Percentiles rank a stretch among this genome's conserved stretches.
Conservation (phyloP, 64 coral and sea anemone genomes). For the Cladopsammia gracilis region DNA sequence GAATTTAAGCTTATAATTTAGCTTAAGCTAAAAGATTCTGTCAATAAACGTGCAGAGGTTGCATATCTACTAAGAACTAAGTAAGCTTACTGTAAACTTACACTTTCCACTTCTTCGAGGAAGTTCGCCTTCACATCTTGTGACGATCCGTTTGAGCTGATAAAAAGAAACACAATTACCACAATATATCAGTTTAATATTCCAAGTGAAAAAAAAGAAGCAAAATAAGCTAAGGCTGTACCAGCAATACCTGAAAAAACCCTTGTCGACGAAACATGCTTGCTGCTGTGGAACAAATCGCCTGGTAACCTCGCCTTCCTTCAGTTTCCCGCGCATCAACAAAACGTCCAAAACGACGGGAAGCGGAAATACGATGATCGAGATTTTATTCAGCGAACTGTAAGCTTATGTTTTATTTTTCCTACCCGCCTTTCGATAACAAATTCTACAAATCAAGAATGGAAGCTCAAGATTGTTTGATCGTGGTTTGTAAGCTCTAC, state of each 20-base stretch:
- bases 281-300: neutral
- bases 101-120: conserved; percentile 47
- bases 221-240: neutral
- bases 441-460: no score
- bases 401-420: no score
- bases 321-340: conserved; percentile 17
- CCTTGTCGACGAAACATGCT: conserved; percentile 43
- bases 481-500: no score
- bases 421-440: no score
- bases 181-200: neutral
- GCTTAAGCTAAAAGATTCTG: no score
- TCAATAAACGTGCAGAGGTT: no score
- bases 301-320: conserved; percentile 30
- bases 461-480: no score
- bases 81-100: neutral
- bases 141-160: conserved; percentile 18
- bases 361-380: no score
- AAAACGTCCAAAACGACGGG: no score
- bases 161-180: neutral
- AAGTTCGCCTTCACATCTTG: conserved; percentile 31
- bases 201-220: neutral
- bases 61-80: no score
- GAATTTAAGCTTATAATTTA: no score
- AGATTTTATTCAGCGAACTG: no score
- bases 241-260: neutral